Evolutionary conservation across 2,113 vertebrate species (phyloP), one percentile per base, ranked within the genome.

Genomic region (Variabilichromis moorii): DNA sequence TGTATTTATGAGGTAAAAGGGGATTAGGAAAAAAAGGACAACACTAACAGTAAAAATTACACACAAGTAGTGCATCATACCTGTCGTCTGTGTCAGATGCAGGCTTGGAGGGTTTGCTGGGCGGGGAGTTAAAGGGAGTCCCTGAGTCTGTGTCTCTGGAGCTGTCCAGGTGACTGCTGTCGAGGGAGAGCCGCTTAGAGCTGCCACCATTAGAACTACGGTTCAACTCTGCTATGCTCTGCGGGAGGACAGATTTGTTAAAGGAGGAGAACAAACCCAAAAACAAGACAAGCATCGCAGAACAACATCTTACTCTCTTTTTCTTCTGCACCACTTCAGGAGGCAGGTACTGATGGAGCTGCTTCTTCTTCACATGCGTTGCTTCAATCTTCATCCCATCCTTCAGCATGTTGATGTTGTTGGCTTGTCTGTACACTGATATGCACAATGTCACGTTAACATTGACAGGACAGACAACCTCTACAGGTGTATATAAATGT

Each of bases 371-470:
- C 82, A 99, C 98, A 8, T 99, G 98, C 16, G 97, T 98, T 4
- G 98, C 98, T 96, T 99, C 98, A 16, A 99, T 98, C 95, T 97
- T 99, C 98, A 99, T 99, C 8, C 97, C 98, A 3, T 98, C 97
- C 90, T 99, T 99, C 16, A 99, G 93, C 96, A 99, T 97, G 68
- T 97, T 99, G 95, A 99, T 97, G 89, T 98, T 98, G 94, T 95
- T 98, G 50, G 98, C 99, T 88, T 99, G 99, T 86, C 98, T 97
- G 93, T 99, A 99, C 81, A 99, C 99, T 99, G 94, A 40, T 96
- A 93, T 11, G 10, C 82, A 80, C 37, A 80, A 54, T 8, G 8
- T n/a, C 24, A 42, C 2, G 17, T 35, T 26, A 78, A 13, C 16
- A 7, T 19, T 21, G 37, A 61, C 17, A 14, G 5, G 24, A 47